Evolutionary conservation across 2,797 vertebrate species (phyloP), one percentile per base, ranked within the genome.

Genomic region (Sarcophilus harrisii): DNA sequence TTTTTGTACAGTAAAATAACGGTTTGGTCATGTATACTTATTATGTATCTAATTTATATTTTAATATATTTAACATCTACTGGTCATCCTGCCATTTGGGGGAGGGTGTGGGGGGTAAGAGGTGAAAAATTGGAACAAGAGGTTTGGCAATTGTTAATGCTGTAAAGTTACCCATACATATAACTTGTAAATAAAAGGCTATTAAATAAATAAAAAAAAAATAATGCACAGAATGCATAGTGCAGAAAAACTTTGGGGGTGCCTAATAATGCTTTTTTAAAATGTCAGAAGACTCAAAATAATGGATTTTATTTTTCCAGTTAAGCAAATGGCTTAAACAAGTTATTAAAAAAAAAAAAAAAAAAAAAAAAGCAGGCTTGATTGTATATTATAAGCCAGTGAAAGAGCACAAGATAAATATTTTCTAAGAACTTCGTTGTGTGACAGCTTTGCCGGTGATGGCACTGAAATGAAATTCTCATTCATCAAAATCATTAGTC

Each of bases 201-300:
- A n/a, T n/a, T n/a, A n/a, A n/a, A n/a, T n/a, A n/a, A n/a, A n/a
- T n/a, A n/a, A n/a, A n/a, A n/a, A n/a, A n/a, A n/a, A 94, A 95
- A 96, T 96, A 95, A 96, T 96, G 95, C 59, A 81, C 32, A 94
- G 91, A 57, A 94, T 96, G 92, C 66, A 91, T 91, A 96, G 94
- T 57, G 13, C 21, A 60, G 38, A 60, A 49, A 60, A 94, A 94
- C 27, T 38, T 55, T 30, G 96, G 32, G 24, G 18, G 18, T 94
- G 52, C 32, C 27, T 91, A 94, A 28, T 96, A 54, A 95, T 81
- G 62, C 29, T 93, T 73, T 73, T 66, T 73, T 30, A 38, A 73
- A 73, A 73, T 38, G n/a, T 6, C 16, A 73, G n/a, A 73, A 73
- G 32, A n/a, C 32, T 96, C n/a, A 95, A 60, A 96, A 95, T 87